Evolutionary conservation across 2,113 vertebrate species (phyloP).

Genomic region (Malurus elegans): DNA sequence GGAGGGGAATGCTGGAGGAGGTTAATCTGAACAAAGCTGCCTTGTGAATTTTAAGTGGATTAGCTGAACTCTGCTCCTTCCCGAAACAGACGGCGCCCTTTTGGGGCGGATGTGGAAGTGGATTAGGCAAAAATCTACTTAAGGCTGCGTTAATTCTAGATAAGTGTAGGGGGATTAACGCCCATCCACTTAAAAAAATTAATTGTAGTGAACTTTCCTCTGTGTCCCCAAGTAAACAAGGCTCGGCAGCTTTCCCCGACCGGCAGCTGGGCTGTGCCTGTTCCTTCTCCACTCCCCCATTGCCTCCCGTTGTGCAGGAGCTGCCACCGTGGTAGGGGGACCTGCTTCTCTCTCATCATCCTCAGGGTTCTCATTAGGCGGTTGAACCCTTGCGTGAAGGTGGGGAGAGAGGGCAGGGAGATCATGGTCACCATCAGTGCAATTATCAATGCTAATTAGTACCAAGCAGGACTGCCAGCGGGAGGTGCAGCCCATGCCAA

Average conservation of each 20-base stretch:
- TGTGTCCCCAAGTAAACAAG: not conserved
- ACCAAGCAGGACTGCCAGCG: not conserved
- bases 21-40: not conserved
- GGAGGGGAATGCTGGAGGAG: not conserved
- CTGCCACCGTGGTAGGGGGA: not conserved
- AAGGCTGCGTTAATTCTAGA: not conserved
- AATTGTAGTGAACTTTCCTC: conserved; percentile 4
- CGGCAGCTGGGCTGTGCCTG: not conserved
- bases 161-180: not conserved
- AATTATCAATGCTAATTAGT: conserved; percentile 66
- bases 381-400: conserved; percentile 35
- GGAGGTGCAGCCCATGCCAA: not conserved
- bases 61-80: not conserved
- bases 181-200: conserved; percentile 39
- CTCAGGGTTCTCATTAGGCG: conserved; percentile 40
- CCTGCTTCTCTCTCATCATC: not conserved
- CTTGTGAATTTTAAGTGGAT: not conserved
- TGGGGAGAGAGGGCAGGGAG: conserved; percentile 40
- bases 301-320: rapidly evolving
- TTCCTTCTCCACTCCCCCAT: not conserved
- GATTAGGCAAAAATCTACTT: conserved; percentile 52
- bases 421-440: conserved; percentile 9
- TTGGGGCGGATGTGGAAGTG: not conserved
- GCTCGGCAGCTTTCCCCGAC: not conserved
- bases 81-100: not conserved